Evolutionary conservation across 2,797 vertebrate genomes (phyloP).

Genomic region (Bufotes viridis): DNA sequence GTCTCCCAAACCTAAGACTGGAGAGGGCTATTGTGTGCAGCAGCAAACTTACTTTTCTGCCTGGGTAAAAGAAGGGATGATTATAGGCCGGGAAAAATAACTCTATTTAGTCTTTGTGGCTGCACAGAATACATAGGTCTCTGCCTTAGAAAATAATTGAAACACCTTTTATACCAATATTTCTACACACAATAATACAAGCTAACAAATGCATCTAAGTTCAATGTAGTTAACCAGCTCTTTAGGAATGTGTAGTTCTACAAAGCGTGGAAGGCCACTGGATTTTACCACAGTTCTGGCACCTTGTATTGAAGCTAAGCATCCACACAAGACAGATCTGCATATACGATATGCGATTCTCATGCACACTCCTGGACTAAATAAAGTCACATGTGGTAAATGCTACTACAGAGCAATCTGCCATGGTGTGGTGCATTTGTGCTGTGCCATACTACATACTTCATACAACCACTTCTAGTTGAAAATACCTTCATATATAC

Average conservation of each 20-base stretch:
- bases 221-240: slow-evolving; percentile 70
- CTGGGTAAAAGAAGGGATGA: slow-evolving; percentile 96
- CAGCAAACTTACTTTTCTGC: slow-evolving; percentile 99
- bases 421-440: no score
- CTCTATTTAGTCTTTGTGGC: slow-evolving; percentile 98
- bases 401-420: no score
- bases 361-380: background rate
- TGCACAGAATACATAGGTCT: slow-evolving; percentile 92
- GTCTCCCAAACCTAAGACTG: slow-evolving; percentile 99
- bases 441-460: no score
- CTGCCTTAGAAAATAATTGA: slow-evolving; percentile 85
- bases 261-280: slow-evolving; percentile 73
- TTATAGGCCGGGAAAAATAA: slow-evolving; percentile 99
- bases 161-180: slow-evolving; percentile 83
- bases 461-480: no score
- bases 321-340: slow-evolving; percentile 7
- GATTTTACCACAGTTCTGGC: slow-evolving; percentile 69
- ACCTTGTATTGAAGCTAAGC: slow-evolving; percentile 62
- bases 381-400: no score
- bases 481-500: no score
- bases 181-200: slow-evolving; percentile 81
- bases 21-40: slow-evolving; percentile 98
- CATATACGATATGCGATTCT: background rate
- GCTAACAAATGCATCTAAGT: slow-evolving; percentile 79
- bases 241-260: slow-evolving; percentile 68